A percentile compares a stretch with the other conserved stretches of the same genome.
phyloP scores from a whole-genome alignment of 2,113 vertebrate species.

The Gymnarchus niloticus region DNA sequence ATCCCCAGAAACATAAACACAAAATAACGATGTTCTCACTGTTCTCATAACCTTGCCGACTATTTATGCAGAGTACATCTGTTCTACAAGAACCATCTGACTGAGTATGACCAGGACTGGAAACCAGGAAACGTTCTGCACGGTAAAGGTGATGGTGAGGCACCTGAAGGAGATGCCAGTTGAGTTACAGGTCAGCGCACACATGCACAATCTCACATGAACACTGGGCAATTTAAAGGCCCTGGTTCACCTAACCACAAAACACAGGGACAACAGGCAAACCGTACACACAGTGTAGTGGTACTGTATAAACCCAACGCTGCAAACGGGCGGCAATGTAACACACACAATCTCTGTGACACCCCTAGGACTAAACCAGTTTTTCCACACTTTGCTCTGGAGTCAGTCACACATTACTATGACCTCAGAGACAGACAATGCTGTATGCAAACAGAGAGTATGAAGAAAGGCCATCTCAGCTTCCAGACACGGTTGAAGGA shows the following conservation, averaged over 20 bases:
- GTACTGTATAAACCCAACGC: background rate
- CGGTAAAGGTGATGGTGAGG: no score
- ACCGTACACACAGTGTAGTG: background rate
- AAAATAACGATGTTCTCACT: no score
- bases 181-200: no score
- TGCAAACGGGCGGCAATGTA: background rate
- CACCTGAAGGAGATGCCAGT: no score
- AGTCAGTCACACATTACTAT: background rate
- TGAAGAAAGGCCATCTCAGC: background rate
- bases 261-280: background rate
- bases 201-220: no score
- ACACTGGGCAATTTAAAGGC: no score
- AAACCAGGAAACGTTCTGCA: background rate
- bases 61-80: background rate
- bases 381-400: background rate
- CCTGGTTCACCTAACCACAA: no score
- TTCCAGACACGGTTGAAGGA: background rate
- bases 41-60: background rate
- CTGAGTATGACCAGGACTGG: background rate
- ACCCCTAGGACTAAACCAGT: no score
- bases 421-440: background rate
- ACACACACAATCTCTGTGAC: background rate
- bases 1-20: no score
- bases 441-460: background rate
- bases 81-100: background rate